A percentile compares a stretch with the other conserved stretches of the same genome.
These are phyloP conservation scores for Pachymerium ferrugineum DNA, from an alignment of 2,888 invertebrate species.

Conservation along the genomic window DNA sequence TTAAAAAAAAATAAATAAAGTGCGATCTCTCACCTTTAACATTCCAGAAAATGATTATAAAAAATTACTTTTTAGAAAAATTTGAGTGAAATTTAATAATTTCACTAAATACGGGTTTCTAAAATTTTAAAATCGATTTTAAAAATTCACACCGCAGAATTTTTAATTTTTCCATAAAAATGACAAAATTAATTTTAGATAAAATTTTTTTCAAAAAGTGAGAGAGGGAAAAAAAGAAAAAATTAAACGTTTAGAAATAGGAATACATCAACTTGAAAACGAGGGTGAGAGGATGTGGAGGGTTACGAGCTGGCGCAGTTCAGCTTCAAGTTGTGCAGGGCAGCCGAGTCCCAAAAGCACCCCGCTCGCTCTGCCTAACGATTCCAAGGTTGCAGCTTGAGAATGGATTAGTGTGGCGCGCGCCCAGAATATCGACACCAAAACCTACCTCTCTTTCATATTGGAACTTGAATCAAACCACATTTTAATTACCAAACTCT, in stretches of 20 bases:
- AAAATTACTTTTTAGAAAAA: no score
- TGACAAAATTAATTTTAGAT: no score
- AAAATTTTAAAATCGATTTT: no score
- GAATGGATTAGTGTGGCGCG: slow-evolving; percentile 13
- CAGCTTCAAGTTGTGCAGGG: slow-evolving; percentile 13
- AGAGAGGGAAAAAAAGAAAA: neutral
- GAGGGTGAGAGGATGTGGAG: neutral
- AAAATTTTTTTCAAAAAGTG: neutral
- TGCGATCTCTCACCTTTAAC: no score
- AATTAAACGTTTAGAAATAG: neutral
- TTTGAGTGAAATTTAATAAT: no score
- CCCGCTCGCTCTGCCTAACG: slow-evolving; percentile 13
- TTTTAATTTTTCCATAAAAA: no score
- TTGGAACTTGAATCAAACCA: neutral
- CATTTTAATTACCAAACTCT: neutral
- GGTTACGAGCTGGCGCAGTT: neutral
- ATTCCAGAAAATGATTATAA: no score
- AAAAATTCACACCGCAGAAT: no score
- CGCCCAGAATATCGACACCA: slow-evolving; percentile 8
- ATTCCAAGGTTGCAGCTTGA: slow-evolving; percentile 13
- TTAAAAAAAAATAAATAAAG: no score
- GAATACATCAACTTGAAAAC: neutral
- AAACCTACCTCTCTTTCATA: neutral
- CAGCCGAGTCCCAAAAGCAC: slow-evolving; percentile 13
- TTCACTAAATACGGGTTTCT: no score